Conservation (phyloP, 1,140 invertebrate genomes). For the Cyphomyrmex costatus region DNA sequence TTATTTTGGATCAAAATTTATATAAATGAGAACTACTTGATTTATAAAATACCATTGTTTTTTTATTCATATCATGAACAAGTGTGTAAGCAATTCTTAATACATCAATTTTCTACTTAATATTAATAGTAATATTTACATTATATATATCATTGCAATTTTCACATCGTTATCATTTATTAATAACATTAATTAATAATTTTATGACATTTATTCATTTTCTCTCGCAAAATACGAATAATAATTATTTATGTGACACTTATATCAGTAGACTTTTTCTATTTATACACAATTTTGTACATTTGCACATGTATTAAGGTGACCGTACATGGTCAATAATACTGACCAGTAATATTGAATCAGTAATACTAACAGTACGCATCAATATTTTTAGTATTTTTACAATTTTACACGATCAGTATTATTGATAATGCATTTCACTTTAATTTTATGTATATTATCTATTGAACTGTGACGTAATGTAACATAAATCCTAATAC, state of each 20-base stretch:
- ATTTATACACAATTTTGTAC: too few species aligned
- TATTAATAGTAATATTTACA: background rate
- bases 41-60: slow-evolving; percentile 1
- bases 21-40: background rate
- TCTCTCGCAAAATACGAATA: background rate
- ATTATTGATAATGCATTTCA: too few species aligned
- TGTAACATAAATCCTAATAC: too few species aligned
- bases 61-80: background rate
- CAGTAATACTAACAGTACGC: too few species aligned
- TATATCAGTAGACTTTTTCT: background rate
- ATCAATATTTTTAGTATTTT: too few species aligned
- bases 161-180: background rate
- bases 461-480: too few species aligned
- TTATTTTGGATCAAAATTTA: background rate
- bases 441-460: too few species aligned
- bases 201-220: background rate
- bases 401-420: too few species aligned
- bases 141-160: background rate
- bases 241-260: slow-evolving; percentile 8
- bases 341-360: too few species aligned
- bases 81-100: background rate
- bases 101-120: background rate
- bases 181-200: slow-evolving; percentile 1
- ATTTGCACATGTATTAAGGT: too few species aligned
- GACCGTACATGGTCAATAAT: too few species aligned